Percentiles rank a stretch among this genome's conserved stretches.
Conservation (phyloP, 1,140 invertebrate species). For the Penaeus japonicus region DNA sequence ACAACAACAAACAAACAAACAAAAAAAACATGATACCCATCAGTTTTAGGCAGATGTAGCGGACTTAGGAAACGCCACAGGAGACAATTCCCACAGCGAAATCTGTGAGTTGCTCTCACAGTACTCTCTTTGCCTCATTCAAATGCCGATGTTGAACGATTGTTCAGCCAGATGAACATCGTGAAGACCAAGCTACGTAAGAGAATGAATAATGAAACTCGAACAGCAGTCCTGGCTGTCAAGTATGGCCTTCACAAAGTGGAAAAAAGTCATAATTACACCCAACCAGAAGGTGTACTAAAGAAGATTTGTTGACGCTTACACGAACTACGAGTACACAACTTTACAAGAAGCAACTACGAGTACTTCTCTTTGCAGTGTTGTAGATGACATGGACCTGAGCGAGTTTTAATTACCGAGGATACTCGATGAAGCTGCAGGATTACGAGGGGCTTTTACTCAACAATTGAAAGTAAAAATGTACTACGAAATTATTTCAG, state of each 20-base stretch:
- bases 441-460: too few species aligned
- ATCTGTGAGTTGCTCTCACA: background rate
- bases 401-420: too few species aligned
- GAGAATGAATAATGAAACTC: background rate
- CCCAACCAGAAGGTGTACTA: too few species aligned
- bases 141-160: background rate
- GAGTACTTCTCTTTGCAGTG: too few species aligned
- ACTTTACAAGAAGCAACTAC: too few species aligned
- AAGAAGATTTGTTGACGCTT: too few species aligned
- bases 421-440: too few species aligned
- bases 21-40: background rate
- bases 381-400: too few species aligned
- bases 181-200: slow-evolving; percentile 25
- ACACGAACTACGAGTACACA: too few species aligned
- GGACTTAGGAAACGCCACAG: background rate
- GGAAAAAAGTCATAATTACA: background rate
- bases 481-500: too few species aligned
- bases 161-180: slow-evolving; percentile 29
- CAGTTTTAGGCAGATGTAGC: background rate
- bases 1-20: background rate
- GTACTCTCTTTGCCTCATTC: background rate
- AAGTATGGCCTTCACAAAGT: background rate
- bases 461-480: too few species aligned
- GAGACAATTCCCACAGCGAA: background rate
- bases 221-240: background rate